Base-by-base conservation (phyloP, 2,797 vertebrate genomes). In the Acanthiza pusilla region DNA sequence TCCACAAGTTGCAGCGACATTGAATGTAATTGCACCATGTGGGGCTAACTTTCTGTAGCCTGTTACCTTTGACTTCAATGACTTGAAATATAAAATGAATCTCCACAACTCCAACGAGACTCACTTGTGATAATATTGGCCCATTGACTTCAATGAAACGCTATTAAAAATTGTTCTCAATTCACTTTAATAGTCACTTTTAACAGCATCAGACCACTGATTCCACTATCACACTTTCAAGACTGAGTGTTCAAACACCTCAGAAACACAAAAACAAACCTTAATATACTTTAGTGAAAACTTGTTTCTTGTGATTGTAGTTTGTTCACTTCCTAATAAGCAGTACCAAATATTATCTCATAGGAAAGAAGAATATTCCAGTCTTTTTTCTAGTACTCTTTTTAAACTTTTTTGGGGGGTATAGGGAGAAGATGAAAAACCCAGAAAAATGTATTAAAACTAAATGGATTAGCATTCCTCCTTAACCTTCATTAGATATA, bases 81-180 rank as follows among this genome's bases (percentile, higher is more conserved):
- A 47, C 34, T 78, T 77, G 40, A 38, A 71, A 86, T 58, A 51
- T n/a, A 93, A 87, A 96, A 81, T 21, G 22, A 67, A 89, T 94
- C 87, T 93, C 76, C 26, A 68, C 27, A 89, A 55, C 58, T 95
- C 84, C 80, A 77, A 29, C 76, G 29, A 89, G 76, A 73, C 60
- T 61, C 51, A 58, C 40, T 66, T 89, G 36, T 86, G 57, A 43
- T 80, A 92, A 74, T 53, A 88, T 4, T 95, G 77, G 76, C 42
- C 79, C 77, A 50, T 15, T 94, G 81, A 93, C 80, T 95, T 89
- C 83, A 96, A n/a, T 78, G 71, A 96, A 94, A 93, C 71, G 71
- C 27, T 74, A 18, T 63, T 55, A 62, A 68, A 89, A 89, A 71
- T 53, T 90, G 77, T 76, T 94, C 66, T 65, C 60, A 26, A 70